phyloP scores from a whole-genome alignment of 1,140 invertebrate species.

The Coelopa frigida region DNA sequence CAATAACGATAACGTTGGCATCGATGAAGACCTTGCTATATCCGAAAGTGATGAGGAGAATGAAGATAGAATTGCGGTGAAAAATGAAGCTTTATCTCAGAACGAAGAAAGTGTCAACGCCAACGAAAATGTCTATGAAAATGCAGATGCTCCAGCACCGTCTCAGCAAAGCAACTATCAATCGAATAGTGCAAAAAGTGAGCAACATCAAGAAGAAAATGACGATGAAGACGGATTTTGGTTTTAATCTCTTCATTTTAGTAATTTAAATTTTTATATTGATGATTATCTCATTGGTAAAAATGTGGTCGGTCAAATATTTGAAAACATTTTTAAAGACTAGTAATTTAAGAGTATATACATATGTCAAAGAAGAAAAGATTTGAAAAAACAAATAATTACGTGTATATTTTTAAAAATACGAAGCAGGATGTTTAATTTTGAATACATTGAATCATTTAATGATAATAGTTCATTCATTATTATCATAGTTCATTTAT shows the following conservation, averaged over 20 bases:
- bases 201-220: conserved; percentile 30
- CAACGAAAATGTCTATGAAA: background rate
- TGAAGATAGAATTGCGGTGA: conserved; percentile 18
- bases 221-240: conserved; percentile 24
- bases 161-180: background rate
- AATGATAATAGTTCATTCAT: background rate
- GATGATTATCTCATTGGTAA: background rate
- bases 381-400: no score
- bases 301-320: background rate
- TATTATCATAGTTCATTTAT: background rate
- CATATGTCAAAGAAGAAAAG: no score
- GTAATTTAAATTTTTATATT: background rate
- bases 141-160: conserved; percentile 1
- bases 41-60: conserved; percentile 73
- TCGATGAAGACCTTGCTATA: conserved; percentile 68
- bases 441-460: background rate
- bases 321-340: no score
- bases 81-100: conserved; percentile 24
- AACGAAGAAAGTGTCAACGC: background rate
- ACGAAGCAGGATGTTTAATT: no score
- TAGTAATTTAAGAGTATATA: no score
- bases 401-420: no score
- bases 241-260: no score
- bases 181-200: background rate
- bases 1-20: conserved; percentile 35